Base-by-base conservation (phyloP, 2,113 vertebrate genomes). In the Peromyscus leucopus region DNA sequence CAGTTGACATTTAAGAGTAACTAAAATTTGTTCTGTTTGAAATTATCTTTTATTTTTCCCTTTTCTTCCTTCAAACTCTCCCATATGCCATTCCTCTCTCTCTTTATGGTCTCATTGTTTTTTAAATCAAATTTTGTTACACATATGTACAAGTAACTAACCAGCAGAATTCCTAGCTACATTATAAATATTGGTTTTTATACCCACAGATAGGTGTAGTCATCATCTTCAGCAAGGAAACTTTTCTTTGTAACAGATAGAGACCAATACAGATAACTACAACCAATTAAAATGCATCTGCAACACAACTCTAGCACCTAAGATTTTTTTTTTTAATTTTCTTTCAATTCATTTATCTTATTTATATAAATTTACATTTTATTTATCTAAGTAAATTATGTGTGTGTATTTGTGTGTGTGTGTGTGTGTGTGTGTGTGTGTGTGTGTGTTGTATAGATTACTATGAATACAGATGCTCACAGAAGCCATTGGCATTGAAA, bases 111-210 rank as follows among this genome's bases (percentile, higher is more conserved):
- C 48, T 36, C 8, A 80, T 55, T 80, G n/a, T 80, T 80, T 80
- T 80, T 67, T 31, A 59, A 59, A 7, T 6, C 22, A 46, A 42
- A 16, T 8, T 72, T 75, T 26, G 22, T 75, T 26, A 46, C n/a
- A 1, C 24, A 31, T 2, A 16, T 7, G 11, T 48, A 28, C 46
- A 76, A 48, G 42, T 48, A 13, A 48, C 75, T 76, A 28, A 48
- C 51, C 1, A 57, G 11, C 2, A n/a, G 5, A 57, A n/a, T n/a
- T 0, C 33, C 10, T 24, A 12, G 4, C 19, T 57, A 57, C 33
- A 39, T 39, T 19, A 13, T 79, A 33, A 79, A 67, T 31, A 67
- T 67, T 67, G 31, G 26, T 67, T 31, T 67, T 67, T 67, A 36
- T 55, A 80, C 9, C 1, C 16, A 80, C 8, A 36, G 31, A 33